A percentile compares a stretch with the other conserved stretches of the same genome.
Conservation (phyloP, 2,888 invertebrate species). For the Ditula angustiorana region DNA sequence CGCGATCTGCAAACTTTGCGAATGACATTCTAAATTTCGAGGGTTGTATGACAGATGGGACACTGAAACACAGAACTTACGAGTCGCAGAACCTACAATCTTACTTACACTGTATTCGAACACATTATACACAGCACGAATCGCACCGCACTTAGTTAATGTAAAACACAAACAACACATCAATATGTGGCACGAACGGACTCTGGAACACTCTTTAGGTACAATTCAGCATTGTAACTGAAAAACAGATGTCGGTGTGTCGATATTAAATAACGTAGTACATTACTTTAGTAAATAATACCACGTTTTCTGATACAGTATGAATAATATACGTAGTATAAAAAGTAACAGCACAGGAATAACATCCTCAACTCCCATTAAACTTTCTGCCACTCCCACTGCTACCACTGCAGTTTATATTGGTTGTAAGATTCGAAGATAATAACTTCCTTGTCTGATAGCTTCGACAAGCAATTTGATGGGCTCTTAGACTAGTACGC, state of each 20-base stretch:
- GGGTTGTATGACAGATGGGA: not conserved
- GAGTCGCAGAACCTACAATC: not conserved
- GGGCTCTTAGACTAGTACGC: not conserved
- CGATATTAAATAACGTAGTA: conserved; percentile 43
- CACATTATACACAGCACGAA: conserved; percentile 55
- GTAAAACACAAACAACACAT: conserved; percentile 51
- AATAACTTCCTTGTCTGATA: conserved; percentile 11
- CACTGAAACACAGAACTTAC: conserved; percentile 11
- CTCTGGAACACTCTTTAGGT: conserved; percentile 53
- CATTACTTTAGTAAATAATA: conserved; percentile 20
- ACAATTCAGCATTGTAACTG: conserved; percentile 57
- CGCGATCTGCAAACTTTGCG: not conserved
- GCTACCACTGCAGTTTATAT: not conserved
- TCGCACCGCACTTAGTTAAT: conserved; percentile 45
- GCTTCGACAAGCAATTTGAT: conserved; percentile 18
- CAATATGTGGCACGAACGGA: conserved; percentile 47
- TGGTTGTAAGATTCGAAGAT: conserved; percentile 1
- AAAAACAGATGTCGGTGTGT: conserved; percentile 53
- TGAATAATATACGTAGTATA: not conserved
- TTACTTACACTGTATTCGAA: conserved; percentile 61
- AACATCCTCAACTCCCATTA: not conserved
- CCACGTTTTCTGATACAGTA: not conserved
- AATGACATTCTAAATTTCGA: not conserved
- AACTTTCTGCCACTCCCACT: conserved; percentile 28
- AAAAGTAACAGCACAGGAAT: not conserved